Evolutionary conservation across 1,140 invertebrate genomes (phyloP).

Genomic region (Campoletis sonorensis): DNA sequence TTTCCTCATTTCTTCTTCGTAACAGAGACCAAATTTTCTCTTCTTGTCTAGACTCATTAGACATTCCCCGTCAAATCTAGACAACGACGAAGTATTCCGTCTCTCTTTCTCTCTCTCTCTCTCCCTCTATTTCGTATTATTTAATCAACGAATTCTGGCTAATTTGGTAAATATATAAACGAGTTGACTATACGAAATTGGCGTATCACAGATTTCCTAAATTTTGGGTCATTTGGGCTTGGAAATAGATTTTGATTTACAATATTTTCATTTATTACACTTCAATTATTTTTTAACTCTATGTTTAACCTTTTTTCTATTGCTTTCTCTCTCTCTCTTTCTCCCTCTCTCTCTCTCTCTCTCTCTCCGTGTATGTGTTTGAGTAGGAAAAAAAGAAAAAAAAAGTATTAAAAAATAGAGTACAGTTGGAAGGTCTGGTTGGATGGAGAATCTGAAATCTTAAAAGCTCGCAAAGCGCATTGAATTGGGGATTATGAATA

Average conservation of each 20-base stretch:
- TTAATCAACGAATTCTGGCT: background rate
- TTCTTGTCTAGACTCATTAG: constrained; percentile 15
- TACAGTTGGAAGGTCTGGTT: background rate
- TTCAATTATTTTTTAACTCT: too few relatives aligned
- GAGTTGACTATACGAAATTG: background rate
- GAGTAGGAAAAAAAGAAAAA: too few relatives aligned
- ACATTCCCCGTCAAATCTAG: constrained; percentile 27
- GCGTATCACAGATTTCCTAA: too few relatives aligned
- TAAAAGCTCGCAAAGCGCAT: constrained; percentile 72
- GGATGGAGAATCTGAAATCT: constrained; percentile 60
- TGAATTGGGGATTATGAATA: constrained; percentile 72
- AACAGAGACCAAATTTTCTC: background rate
- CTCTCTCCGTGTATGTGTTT: too few relatives aligned
- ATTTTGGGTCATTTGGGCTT: too few relatives aligned
- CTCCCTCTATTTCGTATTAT: background rate
- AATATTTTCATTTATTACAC: too few relatives aligned
- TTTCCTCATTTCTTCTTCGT: constrained; percentile 8
- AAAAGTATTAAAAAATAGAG: background rate
- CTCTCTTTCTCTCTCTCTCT: background rate
- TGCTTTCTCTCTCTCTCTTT: too few relatives aligned
- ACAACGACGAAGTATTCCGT: background rate
- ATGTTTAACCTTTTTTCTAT: too few relatives aligned
- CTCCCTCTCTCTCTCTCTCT: too few relatives aligned
- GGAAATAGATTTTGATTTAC: too few relatives aligned
- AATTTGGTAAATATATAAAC: background rate